Percentiles rank a stretch among this genome's conserved stretches.
phyloP scores from a whole-genome alignment of 2,797 vertebrate species.

The Poeciliopsis infans region DNA sequence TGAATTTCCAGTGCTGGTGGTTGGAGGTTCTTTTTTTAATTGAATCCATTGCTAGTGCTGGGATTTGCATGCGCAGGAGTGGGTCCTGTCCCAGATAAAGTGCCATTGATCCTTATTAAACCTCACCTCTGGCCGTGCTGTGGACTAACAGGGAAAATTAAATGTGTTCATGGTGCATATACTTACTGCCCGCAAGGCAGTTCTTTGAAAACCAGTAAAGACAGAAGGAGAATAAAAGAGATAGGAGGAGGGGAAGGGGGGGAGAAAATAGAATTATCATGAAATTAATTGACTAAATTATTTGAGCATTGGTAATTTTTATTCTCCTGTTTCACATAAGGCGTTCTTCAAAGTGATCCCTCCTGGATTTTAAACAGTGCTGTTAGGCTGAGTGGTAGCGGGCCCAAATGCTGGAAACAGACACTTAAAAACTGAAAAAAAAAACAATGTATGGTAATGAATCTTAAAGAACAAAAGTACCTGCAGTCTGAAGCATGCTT shows the following conservation, averaged over 20 bases:
- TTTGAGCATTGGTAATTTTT: slow-evolving; percentile 64
- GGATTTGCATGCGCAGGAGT: slow-evolving; percentile 98
- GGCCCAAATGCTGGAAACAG: neutral
- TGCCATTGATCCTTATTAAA: slow-evolving; percentile 99
- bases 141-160: slow-evolving; percentile 98
- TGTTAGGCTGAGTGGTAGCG: neutral
- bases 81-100: slow-evolving; percentile 98
- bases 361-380: slow-evolving; percentile 28
- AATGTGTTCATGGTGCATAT: slow-evolving; percentile 96
- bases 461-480: neutral
- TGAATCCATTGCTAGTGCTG: slow-evolving; percentile 93
- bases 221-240: slow-evolving; percentile 52
- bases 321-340: slow-evolving; percentile 38
- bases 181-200: slow-evolving; percentile 89
- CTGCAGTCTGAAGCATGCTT: neutral
- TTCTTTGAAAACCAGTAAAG: slow-evolving; percentile 77
- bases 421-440: neutral
- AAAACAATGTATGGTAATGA: neutral
- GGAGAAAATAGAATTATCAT: slow-evolving; percentile 79
- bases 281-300: slow-evolving; percentile 88
- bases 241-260: slow-evolving; percentile 19
- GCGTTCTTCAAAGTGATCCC: slow-evolving; percentile 21
- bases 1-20: slow-evolving; percentile 97
- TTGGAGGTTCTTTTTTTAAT: slow-evolving; percentile 97
- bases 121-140: slow-evolving; percentile 96